These are phyloP conservation scores for Tragelaphus strepsiceros DNA, from an alignment of 2,113 vertebrate species.

Conservation along the genomic window DNA sequence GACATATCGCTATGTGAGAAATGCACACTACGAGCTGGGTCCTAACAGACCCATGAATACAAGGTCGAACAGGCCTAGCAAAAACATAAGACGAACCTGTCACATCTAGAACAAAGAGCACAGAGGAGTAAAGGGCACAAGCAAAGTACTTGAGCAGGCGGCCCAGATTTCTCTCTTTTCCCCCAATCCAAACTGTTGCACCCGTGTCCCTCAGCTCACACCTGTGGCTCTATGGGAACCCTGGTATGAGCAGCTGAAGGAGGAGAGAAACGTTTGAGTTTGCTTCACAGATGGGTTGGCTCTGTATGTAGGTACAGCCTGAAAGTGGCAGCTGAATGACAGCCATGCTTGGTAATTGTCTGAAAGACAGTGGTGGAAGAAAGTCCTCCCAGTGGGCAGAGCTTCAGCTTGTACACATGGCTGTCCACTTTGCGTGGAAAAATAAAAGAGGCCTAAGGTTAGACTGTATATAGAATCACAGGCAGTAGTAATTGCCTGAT, in stretches of 20 bases:
- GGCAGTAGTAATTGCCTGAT: not conserved
- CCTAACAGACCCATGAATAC: not conserved
- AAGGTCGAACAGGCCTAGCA: not conserved
- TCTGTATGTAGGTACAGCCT: not conserved
- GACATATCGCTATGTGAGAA: not conserved
- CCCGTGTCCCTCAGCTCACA: not conserved
- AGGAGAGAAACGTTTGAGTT: not conserved
- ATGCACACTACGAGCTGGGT: not conserved
- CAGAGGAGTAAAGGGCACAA: not conserved
- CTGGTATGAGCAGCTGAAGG: not conserved
- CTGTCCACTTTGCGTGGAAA: not conserved
- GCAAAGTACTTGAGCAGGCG: not conserved
- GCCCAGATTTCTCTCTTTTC: not conserved
- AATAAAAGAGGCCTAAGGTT: not conserved
- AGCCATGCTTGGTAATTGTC: not conserved
- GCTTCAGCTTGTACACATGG: not conserved
- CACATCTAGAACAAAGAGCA: not conserved
- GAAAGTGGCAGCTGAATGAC: not conserved
- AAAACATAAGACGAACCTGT: not conserved
- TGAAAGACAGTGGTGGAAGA: not conserved
- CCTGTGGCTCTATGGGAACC: not conserved
- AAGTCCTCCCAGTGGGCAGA: not conserved
- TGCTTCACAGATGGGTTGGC: not conserved
- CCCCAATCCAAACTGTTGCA: not conserved
- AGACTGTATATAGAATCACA: not conserved